A percentile compares a stretch with the other conserved stretches of the same genome.
phyloP scores from a whole-genome alignment of 2,888 invertebrate genomes.

The Autographa pulchrina region DNA sequence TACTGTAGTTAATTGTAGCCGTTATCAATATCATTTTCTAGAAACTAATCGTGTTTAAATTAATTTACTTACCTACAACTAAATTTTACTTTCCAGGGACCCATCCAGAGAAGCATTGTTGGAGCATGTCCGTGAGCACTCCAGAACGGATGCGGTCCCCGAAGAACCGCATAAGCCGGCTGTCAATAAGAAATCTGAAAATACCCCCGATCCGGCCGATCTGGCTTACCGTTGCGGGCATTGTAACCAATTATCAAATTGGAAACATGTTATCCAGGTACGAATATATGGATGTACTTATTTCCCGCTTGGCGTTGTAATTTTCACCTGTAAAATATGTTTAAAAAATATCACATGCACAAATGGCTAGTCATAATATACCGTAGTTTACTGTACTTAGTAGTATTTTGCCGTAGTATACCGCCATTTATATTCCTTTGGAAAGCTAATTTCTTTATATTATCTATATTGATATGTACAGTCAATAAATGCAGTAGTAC shows the following conservation, averaged over 20 bases:
- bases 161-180: conserved; percentile 64
- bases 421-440: neutral
- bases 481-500: neutral
- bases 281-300: neutral
- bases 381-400: neutral
- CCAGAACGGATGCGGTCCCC: conserved; percentile 68
- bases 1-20: neutral
- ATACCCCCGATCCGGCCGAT: conserved; percentile 81
- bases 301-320: neutral
- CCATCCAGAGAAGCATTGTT: conserved; percentile 85
- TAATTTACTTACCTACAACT: neutral
- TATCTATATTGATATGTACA: neutral
- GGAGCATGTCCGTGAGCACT: conserved; percentile 85
- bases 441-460: neutral
- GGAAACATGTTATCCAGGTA: conserved; percentile 96
- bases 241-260: conserved; percentile 95
- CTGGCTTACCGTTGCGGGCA: conserved; percentile 92
- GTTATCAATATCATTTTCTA: neutral
- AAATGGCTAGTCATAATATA: neutral
- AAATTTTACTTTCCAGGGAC: conserved; percentile 71
- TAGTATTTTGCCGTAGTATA: neutral
- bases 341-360: neutral
- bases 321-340: neutral
- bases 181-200: conserved; percentile 75
- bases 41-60: neutral